phyloP scores from a whole-genome alignment of 30 jellyfish, hydroid and myxozoan species.

The Aurelia sp. region DNA sequence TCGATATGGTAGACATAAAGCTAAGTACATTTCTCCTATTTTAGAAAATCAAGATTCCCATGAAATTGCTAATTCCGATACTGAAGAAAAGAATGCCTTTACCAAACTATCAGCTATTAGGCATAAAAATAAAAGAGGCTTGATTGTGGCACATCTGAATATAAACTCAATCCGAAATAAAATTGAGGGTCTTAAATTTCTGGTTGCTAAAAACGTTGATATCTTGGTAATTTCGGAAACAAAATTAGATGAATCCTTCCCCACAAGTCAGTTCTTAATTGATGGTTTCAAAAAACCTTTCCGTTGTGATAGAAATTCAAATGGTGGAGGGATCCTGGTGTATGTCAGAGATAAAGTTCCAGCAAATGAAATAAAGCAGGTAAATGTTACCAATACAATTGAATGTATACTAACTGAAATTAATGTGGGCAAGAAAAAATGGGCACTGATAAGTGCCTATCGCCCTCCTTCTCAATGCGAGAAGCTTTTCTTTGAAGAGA shows the following conservation, averaged over 20 bases:
- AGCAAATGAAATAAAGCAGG: background rate
- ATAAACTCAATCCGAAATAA: slow-evolving; percentile 31
- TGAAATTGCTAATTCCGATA: background rate
- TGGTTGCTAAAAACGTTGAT: background rate
- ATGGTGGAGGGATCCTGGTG: background rate
- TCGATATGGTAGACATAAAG: background rate
- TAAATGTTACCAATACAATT: background rate
- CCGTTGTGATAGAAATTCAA: slow-evolving; percentile 17
- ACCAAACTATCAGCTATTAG: slow-evolving; percentile 1
- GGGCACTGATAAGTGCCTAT: slow-evolving; percentile 7
- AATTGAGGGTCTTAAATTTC: background rate
- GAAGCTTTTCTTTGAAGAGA: background rate
- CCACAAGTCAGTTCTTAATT: slow-evolving; percentile 1
- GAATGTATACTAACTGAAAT: background rate
- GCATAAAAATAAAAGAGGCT: background rate
- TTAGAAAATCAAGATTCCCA: slow-evolving; percentile 1
- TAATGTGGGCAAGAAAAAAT: slow-evolving; percentile 13
- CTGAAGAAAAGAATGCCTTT: background rate
- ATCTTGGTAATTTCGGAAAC: background rate
- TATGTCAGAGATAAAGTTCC: slow-evolving; percentile 13
- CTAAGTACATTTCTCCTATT: background rate
- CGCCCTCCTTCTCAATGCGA: background rate
- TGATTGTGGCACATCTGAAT: slow-evolving; percentile 14
- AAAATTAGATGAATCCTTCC: slow-evolving; percentile 6
- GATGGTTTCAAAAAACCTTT: slow-evolving; percentile 13